phyloP scores from a whole-genome alignment of 2,797 vertebrate genomes.

The Hafferia zeledoni region DNA sequence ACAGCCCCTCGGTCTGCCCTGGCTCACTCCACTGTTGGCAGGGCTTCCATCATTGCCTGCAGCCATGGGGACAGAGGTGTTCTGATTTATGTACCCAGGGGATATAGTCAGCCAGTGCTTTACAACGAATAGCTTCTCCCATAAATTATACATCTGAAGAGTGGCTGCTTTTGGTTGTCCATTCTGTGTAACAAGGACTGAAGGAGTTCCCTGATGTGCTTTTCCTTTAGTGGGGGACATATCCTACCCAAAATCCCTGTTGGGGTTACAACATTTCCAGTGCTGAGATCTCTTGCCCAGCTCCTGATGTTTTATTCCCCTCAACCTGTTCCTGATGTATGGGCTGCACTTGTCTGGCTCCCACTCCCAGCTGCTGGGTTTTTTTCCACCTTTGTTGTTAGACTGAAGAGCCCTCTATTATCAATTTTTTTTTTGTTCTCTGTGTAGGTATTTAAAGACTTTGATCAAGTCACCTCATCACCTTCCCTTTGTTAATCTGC shows the following conservation, averaged over 20 bases:
- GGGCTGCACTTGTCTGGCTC: background rate
- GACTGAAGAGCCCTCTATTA: constrained; percentile 52
- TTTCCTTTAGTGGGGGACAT: background rate
- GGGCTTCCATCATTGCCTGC: background rate
- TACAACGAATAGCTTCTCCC: background rate
- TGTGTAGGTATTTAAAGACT: constrained; percentile 49
- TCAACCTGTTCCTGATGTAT: background rate
- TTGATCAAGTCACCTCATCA: constrained; percentile 66
- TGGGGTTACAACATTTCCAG: fast-evolving
- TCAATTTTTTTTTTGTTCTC: constrained; percentile 49
- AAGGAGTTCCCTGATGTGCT: background rate
- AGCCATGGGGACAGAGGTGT: background rate
- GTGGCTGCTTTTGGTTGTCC: fast-evolving
- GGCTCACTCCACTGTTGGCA: fast-evolving
- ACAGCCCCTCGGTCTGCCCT: fast-evolving
- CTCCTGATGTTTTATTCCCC: background rate
- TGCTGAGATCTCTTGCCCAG: fast-evolving
- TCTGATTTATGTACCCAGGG: background rate
- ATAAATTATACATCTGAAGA: fast-evolving
- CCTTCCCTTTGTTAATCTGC: constrained; percentile 61
- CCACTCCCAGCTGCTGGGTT: background rate
- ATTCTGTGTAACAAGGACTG: fast-evolving
- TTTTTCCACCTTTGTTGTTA: constrained; percentile 53
- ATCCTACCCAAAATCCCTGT: fast-evolving
- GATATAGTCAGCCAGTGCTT: background rate